phyloP scores from a whole-genome alignment of 2,797 vertebrate species.

The Vespertilio murinus region DNA sequence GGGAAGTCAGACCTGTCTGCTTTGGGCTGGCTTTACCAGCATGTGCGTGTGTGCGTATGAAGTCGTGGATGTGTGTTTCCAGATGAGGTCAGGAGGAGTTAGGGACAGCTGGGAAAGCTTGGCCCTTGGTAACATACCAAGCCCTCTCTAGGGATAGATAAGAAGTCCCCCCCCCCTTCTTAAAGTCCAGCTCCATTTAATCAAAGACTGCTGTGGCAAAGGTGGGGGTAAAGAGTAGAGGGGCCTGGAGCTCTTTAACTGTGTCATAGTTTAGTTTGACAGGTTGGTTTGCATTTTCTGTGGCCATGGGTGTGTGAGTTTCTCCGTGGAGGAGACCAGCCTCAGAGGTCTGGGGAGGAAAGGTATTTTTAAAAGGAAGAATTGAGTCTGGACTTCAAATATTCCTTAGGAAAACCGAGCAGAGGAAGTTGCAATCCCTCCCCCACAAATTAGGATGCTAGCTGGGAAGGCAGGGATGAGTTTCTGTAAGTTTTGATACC shows the following conservation, averaged over 20 bases:
- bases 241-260: neutral
- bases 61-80: neutral
- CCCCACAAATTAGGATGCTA: neutral
- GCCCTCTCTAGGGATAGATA: neutral
- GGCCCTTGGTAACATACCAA: neutral
- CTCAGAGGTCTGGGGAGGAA: neutral
- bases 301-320: neutral
- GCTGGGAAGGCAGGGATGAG: neutral
- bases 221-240: neutral
- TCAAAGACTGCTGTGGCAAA: neutral
- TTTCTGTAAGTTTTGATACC: neutral
- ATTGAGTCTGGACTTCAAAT: neutral
- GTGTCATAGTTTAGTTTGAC: neutral
- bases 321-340: too few relatives aligned
- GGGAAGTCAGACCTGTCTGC: neutral
- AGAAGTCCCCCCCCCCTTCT: neutral
- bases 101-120: neutral
- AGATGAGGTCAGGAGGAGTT: neutral
- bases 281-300: neutral
- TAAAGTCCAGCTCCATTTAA: neutral
- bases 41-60: neutral
- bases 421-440: neutral
- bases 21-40: neutral
- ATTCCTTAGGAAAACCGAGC: neutral
- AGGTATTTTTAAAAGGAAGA: neutral